phyloP scores from a whole-genome alignment of 2,113 vertebrate species.

The Rhagologus leucostigma region DNA sequence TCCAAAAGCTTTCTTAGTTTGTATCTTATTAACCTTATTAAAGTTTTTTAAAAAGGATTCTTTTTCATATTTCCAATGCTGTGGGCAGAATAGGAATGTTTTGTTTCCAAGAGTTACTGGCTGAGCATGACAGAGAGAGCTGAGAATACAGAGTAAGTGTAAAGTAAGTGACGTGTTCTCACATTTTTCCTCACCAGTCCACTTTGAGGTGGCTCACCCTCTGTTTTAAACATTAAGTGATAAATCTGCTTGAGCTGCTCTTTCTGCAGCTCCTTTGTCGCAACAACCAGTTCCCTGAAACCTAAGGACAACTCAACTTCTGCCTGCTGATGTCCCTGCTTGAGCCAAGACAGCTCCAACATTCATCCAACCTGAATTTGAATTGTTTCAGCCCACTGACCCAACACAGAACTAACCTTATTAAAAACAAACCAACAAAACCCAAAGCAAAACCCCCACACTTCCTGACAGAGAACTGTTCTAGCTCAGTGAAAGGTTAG shows the following conservation, averaged over 20 bases:
- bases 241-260: neutral
- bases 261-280: neutral
- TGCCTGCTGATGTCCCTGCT: neutral
- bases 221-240: neutral
- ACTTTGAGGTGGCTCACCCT: neutral
- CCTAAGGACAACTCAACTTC: neutral
- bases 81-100: neutral
- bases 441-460: fast-evolving
- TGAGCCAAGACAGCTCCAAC: neutral
- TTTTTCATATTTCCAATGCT: neutral
- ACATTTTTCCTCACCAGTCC: neutral
- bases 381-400: neutral
- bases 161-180: neutral
- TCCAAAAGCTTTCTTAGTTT: neutral
- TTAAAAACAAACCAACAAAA: neutral
- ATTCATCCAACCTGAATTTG: neutral
- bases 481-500: neutral
- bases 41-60: fast-evolving
- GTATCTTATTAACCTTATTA: neutral
- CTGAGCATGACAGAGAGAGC: neutral
- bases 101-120: neutral
- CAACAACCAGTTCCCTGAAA: neutral
- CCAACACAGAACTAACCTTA: neutral
- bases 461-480: neutral
- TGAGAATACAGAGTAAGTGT: neutral